Evolutionary conservation across 53 echinoderm and acorn worm species (phyloP), one percentile per base, ranked within the genome.

Genomic region (Paelopatides confundens): DNA sequence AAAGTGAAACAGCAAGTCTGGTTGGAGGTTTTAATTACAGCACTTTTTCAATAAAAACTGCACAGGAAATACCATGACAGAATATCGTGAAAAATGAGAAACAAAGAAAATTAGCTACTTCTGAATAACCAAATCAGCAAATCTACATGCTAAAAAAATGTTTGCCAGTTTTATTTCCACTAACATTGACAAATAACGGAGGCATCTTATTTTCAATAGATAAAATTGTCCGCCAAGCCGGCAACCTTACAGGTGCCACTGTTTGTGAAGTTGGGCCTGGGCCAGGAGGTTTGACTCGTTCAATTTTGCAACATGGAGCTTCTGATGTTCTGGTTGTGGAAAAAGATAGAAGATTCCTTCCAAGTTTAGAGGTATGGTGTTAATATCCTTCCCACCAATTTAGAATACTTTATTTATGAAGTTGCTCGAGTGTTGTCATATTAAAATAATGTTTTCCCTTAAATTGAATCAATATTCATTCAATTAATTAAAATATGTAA

Each of bases 231-330:
- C 90, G 93, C 24, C 94, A 94, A 49, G 95, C 98, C 40, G 98
- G 95, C n/a, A 89, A 62, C 38, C 68, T 97, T 32, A 49, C 86
- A 46, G 94, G 88, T 69, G 53, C 88, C 35, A 71, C 92, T 85
- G 98, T 97, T 10, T 94, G 93, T 76, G 98, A 97, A 84, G 95
- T 97, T 23, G 98, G 98, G 14, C 98, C 98, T 17, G 98, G 98
- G 13, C 98, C 98, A 1, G 98, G 98, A 0, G 98, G 95, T 2
- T 87, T 97, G 65, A 95, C 98, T 30, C 68, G 98, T 33, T 97
- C 98, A 24, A 97, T 97, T 46, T 52, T 97, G 35, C 93, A 92
- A 52, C 90, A 88, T 62, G 98, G 95, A 14, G 95, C 90, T 0
- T 67, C 74, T 21, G 87, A 94, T 65, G 63, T 97, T 24, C 63